A percentile compares a stretch with the other conserved stretches of the same genome.
Conservation (phyloP, 2,888 invertebrate species). For the Drosophila anomelani region DNA sequence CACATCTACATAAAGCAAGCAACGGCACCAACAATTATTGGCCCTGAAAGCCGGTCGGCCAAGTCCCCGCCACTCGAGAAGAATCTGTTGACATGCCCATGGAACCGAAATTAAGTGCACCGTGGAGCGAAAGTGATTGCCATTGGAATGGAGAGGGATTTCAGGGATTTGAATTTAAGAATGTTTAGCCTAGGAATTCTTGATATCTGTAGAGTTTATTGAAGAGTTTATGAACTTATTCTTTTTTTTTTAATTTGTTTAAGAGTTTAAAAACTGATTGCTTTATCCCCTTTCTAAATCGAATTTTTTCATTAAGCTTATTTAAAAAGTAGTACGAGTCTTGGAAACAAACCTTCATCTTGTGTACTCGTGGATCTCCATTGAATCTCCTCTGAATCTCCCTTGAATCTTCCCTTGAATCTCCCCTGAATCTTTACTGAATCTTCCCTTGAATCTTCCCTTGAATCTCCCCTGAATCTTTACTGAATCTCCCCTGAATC, state of each 20-base stretch:
- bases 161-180: not conserved
- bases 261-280: too few species aligned
- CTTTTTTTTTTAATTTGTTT: too few species aligned
- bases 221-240: not conserved
- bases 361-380: too few species aligned
- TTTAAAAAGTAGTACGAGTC: too few species aligned
- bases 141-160: not conserved
- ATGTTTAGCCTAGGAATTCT: not conserved
- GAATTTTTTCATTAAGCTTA: too few species aligned
- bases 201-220: too few species aligned
- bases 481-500: not conserved
- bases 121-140: slow-evolving; percentile 18
- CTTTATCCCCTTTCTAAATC: too few species aligned
- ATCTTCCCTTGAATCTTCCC: too few species aligned
- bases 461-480: not conserved
- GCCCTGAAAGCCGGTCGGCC: slow-evolving; percentile 43
- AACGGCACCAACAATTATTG: slow-evolving; percentile 51
- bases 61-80: slow-evolving; percentile 14
- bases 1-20: slow-evolving; percentile 65
- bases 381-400: too few species aligned
- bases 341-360: too few species aligned
- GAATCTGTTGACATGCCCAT: slow-evolving; percentile 62
- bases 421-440: not conserved
- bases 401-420: not conserved
- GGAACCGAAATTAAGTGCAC: slow-evolving; percentile 53